These are phyloP conservation scores for Pseudomyrmex cubaensis DNA, from an alignment of 1,140 invertebrate species.

Conservation along the genomic window DNA sequence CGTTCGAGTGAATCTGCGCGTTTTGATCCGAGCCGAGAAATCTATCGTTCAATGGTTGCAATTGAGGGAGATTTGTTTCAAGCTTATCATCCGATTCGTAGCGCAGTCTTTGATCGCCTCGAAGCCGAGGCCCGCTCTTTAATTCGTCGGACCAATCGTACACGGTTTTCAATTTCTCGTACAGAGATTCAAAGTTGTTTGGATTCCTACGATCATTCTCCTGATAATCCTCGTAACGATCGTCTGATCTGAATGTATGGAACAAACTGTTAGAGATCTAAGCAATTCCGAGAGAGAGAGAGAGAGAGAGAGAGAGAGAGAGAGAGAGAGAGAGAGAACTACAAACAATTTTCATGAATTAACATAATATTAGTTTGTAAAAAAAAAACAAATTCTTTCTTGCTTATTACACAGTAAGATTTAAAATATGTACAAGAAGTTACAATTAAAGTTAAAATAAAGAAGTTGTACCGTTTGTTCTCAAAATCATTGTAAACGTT, in stretches of 20 bases:
- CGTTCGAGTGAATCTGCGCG: neutral
- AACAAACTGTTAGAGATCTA: slow-evolving; percentile 4
- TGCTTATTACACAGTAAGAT: neutral
- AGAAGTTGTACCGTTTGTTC: slow-evolving; percentile 31
- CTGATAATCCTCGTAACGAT: slow-evolving; percentile 38
- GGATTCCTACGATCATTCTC: slow-evolving; percentile 13
- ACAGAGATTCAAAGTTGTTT: slow-evolving; percentile 42
- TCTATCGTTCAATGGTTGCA: slow-evolving; percentile 50
- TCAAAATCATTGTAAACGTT: slow-evolving; percentile 40
- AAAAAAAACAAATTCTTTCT: no score
- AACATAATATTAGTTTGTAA: neutral
- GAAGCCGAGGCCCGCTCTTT: slow-evolving; percentile 48
- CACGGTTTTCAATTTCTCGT: slow-evolving; percentile 64
- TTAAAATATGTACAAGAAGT: neutral
- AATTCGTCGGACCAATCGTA: slow-evolving; percentile 66
- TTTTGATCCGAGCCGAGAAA: slow-evolving; percentile 33
- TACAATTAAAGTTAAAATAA: neutral
- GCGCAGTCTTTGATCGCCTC: slow-evolving; percentile 67
- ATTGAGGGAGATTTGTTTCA: slow-evolving; percentile 13
- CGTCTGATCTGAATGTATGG: neutral
- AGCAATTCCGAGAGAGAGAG: neutral
- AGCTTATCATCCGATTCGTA: slow-evolving; percentile 46
- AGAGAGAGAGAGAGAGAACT: no score
- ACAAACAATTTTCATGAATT: neutral
- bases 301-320: no score